These are phyloP conservation scores for Naso thynnoides DNA, from an alignment of 2,797 vertebrate species.

Conservation along the genomic window DNA sequence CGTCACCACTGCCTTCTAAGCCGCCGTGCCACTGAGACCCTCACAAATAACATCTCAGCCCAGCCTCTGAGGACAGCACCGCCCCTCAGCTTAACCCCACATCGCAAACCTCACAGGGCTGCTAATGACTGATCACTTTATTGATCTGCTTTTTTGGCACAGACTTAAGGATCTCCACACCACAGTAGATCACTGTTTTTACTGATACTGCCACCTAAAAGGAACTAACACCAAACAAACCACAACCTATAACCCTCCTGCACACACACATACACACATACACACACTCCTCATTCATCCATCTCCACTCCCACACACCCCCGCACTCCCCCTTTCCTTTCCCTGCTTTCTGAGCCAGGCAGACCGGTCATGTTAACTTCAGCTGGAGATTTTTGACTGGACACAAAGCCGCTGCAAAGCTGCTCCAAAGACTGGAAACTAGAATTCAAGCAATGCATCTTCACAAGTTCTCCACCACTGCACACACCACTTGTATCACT, in stretches of 20 bases:
- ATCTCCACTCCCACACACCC: background rate
- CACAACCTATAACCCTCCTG: constrained; percentile 40
- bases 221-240: constrained; percentile 54
- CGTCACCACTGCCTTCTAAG: constrained; percentile 93
- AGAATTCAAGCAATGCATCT: constrained; percentile 29
- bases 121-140: constrained; percentile 42
- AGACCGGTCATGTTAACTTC: constrained; percentile 37
- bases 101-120: constrained; percentile 48
- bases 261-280: constrained; percentile 4
- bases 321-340: constrained; percentile 1
- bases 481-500: constrained; percentile 39
- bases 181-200: constrained; percentile 40
- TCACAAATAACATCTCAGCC: constrained; percentile 5
- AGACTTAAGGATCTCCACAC: constrained; percentile 21
- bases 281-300: background rate
- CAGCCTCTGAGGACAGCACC: constrained; percentile 21
- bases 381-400: constrained; percentile 46
- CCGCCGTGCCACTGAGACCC: constrained; percentile 27
- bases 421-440: constrained; percentile 54
- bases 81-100: constrained; percentile 19
- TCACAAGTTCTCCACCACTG: constrained; percentile 42
- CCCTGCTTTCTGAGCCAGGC: constrained; percentile 77
- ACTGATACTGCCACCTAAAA: constrained; percentile 54
- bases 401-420: constrained; percentile 35
- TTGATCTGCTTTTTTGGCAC: constrained; percentile 25